phyloP scores from a whole-genome alignment of 2,797 vertebrate genomes.

The Myiotriccus ornatus region DNA sequence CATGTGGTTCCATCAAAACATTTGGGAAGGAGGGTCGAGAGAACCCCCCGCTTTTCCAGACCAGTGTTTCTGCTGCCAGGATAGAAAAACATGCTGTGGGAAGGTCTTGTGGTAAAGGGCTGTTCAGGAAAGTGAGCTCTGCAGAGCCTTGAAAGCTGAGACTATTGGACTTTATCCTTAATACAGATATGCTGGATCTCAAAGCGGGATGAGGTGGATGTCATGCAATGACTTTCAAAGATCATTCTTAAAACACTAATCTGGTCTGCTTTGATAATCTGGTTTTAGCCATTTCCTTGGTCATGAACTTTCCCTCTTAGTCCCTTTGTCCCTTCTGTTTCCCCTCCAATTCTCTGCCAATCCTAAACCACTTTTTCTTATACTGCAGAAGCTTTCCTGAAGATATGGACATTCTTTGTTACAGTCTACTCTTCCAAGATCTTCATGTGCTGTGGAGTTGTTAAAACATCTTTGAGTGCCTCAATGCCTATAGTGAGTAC shows the following conservation, averaged over 20 bases:
- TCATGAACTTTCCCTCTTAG: background rate
- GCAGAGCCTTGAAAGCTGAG: background rate
- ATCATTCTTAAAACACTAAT: background rate
- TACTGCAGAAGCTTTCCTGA: background rate
- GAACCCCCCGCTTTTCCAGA: background rate
- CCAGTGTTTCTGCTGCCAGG: background rate
- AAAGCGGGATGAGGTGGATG: background rate
- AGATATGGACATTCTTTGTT: background rate
- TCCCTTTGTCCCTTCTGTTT: background rate
- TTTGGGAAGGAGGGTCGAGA: background rate
- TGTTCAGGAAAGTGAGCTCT: background rate
- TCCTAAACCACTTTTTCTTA: background rate
- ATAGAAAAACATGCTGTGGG: background rate
- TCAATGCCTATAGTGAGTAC: rapidly evolving
- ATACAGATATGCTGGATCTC: background rate
- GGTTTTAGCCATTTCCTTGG: background rate
- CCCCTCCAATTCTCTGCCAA: background rate
- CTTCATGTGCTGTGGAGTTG: background rate
- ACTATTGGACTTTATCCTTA: background rate
- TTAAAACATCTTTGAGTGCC: background rate
- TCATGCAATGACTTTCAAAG: background rate
- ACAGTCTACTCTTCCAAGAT: background rate
- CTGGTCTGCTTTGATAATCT: background rate
- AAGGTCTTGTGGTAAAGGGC: background rate
- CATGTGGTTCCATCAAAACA: background rate